These are phyloP conservation scores for Drosophila testacea DNA, from an alignment of 2,888 invertebrate genomes.

Conservation along the genomic window DNA sequence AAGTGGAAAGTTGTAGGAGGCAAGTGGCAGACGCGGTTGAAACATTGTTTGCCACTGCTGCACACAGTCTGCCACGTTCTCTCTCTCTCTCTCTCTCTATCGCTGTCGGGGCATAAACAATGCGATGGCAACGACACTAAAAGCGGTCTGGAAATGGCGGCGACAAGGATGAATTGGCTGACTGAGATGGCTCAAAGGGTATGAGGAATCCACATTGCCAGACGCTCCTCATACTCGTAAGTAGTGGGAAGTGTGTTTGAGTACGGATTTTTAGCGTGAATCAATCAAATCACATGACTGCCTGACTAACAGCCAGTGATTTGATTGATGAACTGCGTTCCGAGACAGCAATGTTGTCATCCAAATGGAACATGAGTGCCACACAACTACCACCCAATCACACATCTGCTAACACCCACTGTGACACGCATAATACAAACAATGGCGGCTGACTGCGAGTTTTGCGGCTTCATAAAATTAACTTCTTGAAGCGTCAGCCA, in stretches of 20 bases:
- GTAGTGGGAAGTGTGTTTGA: constrained; percentile 31
- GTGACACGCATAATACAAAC: constrained; percentile 70
- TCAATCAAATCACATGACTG: constrained; percentile 81
- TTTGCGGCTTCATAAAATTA: constrained; percentile 62
- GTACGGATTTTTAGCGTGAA: constrained; percentile 74
- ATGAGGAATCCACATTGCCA: constrained; percentile 29
- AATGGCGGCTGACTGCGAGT: constrained; percentile 23
- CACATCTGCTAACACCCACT: constrained; percentile 28
- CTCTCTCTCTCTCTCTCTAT: background rate
- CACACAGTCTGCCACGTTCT: constrained; percentile 19
- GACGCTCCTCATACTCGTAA: constrained; percentile 46
- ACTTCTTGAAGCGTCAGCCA: constrained; percentile 53
- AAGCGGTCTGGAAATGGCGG: constrained; percentile 48
- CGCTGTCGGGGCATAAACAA: constrained; percentile 59
- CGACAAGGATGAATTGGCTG: constrained; percentile 62
- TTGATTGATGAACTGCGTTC: constrained; percentile 76
- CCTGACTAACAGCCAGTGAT: constrained; percentile 79
- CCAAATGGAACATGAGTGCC: constrained; percentile 12
- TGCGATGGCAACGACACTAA: constrained; percentile 52
- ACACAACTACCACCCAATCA: constrained; percentile 1
- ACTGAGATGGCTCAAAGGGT: constrained; percentile 10
- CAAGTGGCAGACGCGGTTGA: constrained; percentile 64
- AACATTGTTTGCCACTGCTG: constrained; percentile 60
- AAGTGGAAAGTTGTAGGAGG: background rate
- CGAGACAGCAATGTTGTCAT: constrained; percentile 40